Evolutionary conservation across 2,797 vertebrate species (phyloP).

Genomic region (Helostoma temminkii): DNA sequence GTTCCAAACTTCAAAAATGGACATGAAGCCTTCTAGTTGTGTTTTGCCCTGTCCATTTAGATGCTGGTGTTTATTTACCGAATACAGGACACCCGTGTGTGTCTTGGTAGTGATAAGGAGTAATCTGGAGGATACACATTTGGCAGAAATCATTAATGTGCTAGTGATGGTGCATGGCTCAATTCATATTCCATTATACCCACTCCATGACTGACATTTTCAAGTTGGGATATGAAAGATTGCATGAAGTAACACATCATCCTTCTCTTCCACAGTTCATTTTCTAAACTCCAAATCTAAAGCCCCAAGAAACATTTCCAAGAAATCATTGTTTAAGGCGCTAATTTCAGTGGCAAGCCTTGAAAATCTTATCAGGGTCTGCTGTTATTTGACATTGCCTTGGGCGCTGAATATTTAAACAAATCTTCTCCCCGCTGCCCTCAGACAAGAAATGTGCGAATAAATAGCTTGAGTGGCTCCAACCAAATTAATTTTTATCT

Average conservation of each 20-base stretch:
- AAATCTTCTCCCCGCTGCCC: slow-evolving; percentile 73
- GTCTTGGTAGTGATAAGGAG: slow-evolving; percentile 83
- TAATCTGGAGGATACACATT: slow-evolving; percentile 82
- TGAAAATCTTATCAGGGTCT: slow-evolving; percentile 79
- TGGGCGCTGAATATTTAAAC: slow-evolving; percentile 82
- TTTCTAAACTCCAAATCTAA: slow-evolving; percentile 63
- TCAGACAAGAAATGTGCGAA: slow-evolving; percentile 68
- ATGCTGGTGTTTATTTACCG: slow-evolving; percentile 82
- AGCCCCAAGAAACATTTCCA: slow-evolving; percentile 68
- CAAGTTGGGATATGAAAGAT: slow-evolving; percentile 79
- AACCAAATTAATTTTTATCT: slow-evolving; percentile 74
- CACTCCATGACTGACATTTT: slow-evolving; percentile 85
- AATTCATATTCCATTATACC: slow-evolving; percentile 86
- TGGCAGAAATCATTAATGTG: slow-evolving; percentile 82
- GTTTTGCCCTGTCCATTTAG: slow-evolving; percentile 70
- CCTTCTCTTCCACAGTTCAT: slow-evolving; percentile 72
- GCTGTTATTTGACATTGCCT: slow-evolving; percentile 84
- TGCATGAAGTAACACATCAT: slow-evolving; percentile 77
- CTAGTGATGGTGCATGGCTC: slow-evolving; percentile 76
- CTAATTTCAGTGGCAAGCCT: slow-evolving; percentile 79
- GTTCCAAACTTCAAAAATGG: slow-evolving; percentile 80
- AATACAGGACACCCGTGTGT: slow-evolving; percentile 77
- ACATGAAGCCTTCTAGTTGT: slow-evolving; percentile 78
- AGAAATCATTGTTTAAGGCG: slow-evolving; percentile 84
- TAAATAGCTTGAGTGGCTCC: slow-evolving; percentile 70